Conservation (phyloP, 2,113 vertebrate species). For the Thryonomys swinderianus region DNA sequence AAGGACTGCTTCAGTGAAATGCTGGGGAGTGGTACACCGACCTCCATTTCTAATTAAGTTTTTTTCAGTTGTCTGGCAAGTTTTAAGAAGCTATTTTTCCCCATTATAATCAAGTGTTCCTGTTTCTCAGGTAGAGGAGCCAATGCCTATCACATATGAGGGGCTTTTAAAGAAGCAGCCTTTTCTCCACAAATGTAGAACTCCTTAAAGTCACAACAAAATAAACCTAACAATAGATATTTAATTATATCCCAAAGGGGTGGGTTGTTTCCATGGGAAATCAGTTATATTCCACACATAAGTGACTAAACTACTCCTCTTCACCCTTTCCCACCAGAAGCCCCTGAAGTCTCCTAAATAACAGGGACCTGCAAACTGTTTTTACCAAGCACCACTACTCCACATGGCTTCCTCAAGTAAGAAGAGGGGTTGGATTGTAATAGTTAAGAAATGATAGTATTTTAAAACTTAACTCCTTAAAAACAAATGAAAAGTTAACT, state of each 20-base stretch:
- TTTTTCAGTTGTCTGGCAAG: not conserved
- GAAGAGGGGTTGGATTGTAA: slow-evolving; percentile 1
- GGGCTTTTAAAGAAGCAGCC: slow-evolving; percentile 8
- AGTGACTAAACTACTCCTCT: not conserved
- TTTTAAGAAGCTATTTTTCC: not conserved
- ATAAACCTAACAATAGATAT: not conserved
- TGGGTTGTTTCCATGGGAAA: not conserved
- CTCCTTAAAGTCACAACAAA: not conserved
- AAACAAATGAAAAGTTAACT: not conserved
- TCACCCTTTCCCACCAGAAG: not conserved
- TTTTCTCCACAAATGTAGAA: not conserved
- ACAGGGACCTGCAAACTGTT: not conserved
- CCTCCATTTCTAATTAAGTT: not conserved
- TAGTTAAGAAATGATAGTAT: not conserved
- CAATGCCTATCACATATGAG: not conserved
- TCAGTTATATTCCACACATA: not conserved
- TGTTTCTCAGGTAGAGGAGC: not conserved
- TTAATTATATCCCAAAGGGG: not conserved
- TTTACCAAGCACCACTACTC: not conserved
- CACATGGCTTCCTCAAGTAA: not conserved
- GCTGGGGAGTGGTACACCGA: not conserved
- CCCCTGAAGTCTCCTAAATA: not conserved
- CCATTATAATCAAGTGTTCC: not conserved
- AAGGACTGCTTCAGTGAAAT: not conserved
- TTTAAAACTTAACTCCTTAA: slow-evolving; percentile 16